Evolutionary conservation across 2,113 vertebrate genomes (phyloP), one percentile per base, ranked within the genome.

Genomic region (Pelobates fuscus): DNA sequence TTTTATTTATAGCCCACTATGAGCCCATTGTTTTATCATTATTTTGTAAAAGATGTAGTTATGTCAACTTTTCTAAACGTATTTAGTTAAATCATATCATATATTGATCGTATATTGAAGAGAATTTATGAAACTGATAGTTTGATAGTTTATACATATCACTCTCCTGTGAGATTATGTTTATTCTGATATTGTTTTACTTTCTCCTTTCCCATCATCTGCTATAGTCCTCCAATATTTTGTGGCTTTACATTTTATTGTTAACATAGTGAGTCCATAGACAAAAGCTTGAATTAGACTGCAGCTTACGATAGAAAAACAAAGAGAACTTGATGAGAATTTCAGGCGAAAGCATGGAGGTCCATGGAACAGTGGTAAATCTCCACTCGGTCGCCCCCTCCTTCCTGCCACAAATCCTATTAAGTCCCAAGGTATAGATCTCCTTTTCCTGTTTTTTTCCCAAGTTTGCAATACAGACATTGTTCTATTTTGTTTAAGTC

Each of bases 351-450:
- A 68, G 37, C 73, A 77, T 67, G 64, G 73, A 67, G 73, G 73
- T 77, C 73, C 23, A 10, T 26, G 18, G 55, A 10, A 20, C 29
- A 17, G 43, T 25, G 27, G 64, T 61, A 32, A 27, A 68, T 30
- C 18, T 77, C 73, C 57, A 52, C 32, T 17, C 54, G 46, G 73
- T 25, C 65, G 15, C 65, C 73, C 58, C 64, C 73, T 60, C 65
- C 46, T 77, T 77, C 64, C 64, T 67, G 41, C 55, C 52, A 26
- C 43, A 77, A 77, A 77, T 77, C 64, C 37, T 52, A 60, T 76
- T 8, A 18, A 77, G 55, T 23, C 37, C 67, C 55, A 60, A 54
- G n/a, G 41, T 23, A 17, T 70, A 55, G 30, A 70, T 58, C 37
- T 23, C 26, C 20, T 44, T 27, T 69, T 70, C 26, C 26, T 43